Evolutionary conservation across 2,797 vertebrate genomes (phyloP).

Genomic region (Melanotaenia boesemani): DNA sequence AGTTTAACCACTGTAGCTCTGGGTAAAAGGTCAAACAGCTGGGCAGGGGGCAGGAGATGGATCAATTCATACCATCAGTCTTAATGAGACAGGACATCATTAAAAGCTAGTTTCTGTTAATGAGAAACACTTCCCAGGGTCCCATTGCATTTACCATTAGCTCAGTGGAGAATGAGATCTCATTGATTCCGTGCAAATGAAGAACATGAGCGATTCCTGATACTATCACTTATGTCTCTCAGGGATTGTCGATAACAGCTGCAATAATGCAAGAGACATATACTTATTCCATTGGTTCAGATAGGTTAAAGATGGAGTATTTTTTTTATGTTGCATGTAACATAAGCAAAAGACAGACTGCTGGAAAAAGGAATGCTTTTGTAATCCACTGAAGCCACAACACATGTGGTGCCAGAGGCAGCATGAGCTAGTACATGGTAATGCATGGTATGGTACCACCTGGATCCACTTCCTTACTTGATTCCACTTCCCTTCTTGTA

Average conservation of each 20-base stretch:
- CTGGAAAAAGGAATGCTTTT: neutral
- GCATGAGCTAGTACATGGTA: constrained; percentile 19
- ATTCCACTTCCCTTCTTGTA: constrained; percentile 42
- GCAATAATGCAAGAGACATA: neutral
- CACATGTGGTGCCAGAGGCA: constrained; percentile 34
- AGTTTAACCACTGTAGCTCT: constrained; percentile 60
- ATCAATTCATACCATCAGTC: constrained; percentile 74
- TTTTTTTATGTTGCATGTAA: constrained; percentile 2
- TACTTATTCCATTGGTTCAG: neutral
- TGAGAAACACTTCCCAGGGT: constrained; percentile 60
- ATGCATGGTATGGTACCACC: constrained; percentile 24
- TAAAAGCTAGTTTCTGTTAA: constrained; percentile 77
- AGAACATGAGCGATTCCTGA: constrained; percentile 33
- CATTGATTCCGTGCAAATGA: constrained; percentile 66
- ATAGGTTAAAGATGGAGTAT: neutral
- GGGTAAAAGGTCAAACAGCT: constrained; percentile 67
- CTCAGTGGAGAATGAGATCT: constrained; percentile 49
- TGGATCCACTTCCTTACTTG: constrained; percentile 31
- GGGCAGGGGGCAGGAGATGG: constrained; percentile 39
- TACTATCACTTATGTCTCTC: constrained; percentile 40
- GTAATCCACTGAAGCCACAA: constrained; percentile 23
- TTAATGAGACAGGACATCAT: constrained; percentile 78
- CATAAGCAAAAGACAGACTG: neutral
- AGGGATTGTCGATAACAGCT: constrained; percentile 16
- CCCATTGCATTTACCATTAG: constrained; percentile 57